phyloP scores from a whole-genome alignment of 1,140 invertebrate genomes.

The Trialeurodes vaporariorum region DNA sequence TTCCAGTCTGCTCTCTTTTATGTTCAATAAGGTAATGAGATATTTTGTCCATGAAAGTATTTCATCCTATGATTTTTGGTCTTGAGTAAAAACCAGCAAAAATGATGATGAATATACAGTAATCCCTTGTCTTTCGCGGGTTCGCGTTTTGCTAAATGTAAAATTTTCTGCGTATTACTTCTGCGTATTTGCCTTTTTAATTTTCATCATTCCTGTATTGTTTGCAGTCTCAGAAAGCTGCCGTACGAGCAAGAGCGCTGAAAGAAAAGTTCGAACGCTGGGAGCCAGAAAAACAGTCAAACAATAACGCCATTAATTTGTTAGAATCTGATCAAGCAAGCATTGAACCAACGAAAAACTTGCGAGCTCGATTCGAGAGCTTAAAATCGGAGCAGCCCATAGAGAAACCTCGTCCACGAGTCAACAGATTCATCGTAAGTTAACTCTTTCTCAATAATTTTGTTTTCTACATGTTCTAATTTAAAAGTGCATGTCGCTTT shows the following conservation, averaged over 20 bases:
- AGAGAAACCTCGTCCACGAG: slow-evolving; percentile 49
- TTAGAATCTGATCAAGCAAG: slow-evolving; percentile 41
- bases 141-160: no score
- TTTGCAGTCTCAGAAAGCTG: slow-evolving; percentile 49
- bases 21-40: no score
- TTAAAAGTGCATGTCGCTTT: neutral
- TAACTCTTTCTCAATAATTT: neutral
- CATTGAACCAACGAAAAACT: slow-evolving; percentile 56
- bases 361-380: slow-evolving; percentile 60
- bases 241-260: slow-evolving; percentile 72
- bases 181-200: no score
- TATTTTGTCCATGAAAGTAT: no score
- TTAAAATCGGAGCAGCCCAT: slow-evolving; percentile 43
- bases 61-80: no score
- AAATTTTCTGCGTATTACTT: no score
- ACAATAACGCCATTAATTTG: slow-evolving; percentile 27
- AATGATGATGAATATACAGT: no score
- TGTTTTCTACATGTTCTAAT: no score
- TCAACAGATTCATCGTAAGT: slow-evolving; percentile 79
- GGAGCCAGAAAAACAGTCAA: slow-evolving; percentile 43
- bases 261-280: slow-evolving; percentile 85
- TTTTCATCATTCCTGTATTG: no score
- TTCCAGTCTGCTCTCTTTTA: no score
- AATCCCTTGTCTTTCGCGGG: no score
- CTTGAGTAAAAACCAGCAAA: no score